Percentiles rank a stretch among this genome's conserved stretches.
Conservation (phyloP, 2,797 vertebrate species). For the Acanthiza pusilla region DNA sequence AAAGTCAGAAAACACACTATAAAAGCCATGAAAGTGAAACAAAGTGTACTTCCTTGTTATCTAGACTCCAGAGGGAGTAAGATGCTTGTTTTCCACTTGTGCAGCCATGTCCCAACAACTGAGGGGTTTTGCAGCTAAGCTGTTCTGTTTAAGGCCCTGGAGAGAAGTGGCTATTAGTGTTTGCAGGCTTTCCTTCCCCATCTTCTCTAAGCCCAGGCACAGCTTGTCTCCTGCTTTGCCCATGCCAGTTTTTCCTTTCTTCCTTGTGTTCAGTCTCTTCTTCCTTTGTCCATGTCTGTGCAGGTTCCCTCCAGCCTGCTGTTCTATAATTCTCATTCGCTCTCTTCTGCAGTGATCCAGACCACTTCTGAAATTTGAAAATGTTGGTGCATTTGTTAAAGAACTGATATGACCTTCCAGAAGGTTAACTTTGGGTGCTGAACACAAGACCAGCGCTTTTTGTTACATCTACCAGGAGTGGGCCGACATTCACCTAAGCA, state of each 20-base stretch:
- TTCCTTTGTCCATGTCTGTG: background rate
- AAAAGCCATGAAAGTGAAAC: background rate
- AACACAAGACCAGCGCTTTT: background rate
- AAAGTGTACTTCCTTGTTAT: background rate
- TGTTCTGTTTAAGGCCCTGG: background rate
- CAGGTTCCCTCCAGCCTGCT: background rate
- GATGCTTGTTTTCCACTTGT: background rate
- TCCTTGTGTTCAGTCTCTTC: background rate
- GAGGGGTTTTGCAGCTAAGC: background rate
- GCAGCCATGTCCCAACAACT: background rate
- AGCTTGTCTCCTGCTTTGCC: background rate
- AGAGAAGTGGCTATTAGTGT: background rate
- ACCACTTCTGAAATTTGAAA: background rate
- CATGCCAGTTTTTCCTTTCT: background rate
- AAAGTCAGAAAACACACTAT: background rate
- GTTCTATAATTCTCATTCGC: background rate
- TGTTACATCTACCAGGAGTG: rapidly evolving
- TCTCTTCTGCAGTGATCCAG: background rate
- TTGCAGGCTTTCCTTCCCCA: background rate
- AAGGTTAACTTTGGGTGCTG: background rate
- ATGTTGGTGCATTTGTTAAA: background rate
- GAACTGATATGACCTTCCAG: background rate
- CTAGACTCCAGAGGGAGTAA: background rate
- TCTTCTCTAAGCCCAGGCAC: background rate
- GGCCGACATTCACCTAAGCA: background rate